Conservation (phyloP, 2,113 vertebrate genomes). For the Vidua macroura region DNA sequence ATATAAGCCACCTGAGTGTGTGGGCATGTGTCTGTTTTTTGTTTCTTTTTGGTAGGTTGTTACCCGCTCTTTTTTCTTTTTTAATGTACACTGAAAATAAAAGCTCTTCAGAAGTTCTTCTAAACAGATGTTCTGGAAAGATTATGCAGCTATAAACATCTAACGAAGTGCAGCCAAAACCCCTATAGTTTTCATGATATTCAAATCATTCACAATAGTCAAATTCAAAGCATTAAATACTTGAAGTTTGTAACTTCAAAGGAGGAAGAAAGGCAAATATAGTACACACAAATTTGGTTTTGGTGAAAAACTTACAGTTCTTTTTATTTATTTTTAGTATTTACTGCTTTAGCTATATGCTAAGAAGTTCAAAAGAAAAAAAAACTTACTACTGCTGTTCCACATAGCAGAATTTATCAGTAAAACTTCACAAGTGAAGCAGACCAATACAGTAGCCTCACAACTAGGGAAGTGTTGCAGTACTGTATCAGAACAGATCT, state of each 20-base stretch:
- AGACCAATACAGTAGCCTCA: neutral
- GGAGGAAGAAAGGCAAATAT: neutral
- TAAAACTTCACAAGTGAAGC: neutral
- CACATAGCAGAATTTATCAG: neutral
- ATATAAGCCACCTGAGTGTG: neutral
- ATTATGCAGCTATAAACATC: neutral
- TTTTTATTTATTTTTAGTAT: neutral
- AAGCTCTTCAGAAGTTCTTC: neutral
- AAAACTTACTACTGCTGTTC: neutral
- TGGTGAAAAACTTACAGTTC: neutral
- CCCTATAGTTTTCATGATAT: neutral
- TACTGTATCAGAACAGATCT: neutral
- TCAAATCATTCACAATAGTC: neutral
- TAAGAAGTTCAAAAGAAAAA: neutral
- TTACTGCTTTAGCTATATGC: neutral
- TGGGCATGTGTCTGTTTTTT: accelerated
- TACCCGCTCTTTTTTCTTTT: neutral
- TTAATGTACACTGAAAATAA: neutral
- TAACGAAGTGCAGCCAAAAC: neutral
- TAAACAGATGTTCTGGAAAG: neutral
- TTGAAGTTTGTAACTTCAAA: neutral
- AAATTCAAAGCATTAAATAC: neutral
- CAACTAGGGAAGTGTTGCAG: neutral
- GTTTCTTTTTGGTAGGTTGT: neutral
- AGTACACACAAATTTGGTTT: neutral